Conservation (phyloP, 2,113 vertebrate species). For the Proterorhinus semilunaris region DNA sequence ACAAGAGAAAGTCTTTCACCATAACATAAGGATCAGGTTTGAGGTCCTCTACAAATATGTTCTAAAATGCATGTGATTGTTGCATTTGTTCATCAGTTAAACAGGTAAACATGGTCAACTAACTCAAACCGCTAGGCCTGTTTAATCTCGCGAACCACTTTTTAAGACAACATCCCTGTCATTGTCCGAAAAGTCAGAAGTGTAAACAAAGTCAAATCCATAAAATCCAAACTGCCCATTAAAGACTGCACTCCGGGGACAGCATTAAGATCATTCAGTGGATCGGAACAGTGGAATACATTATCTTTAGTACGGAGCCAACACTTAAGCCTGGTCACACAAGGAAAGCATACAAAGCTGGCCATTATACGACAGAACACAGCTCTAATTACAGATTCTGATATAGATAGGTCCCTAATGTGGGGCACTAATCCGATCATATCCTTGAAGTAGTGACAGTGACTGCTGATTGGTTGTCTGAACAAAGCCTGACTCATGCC, state of each 20-base stretch:
- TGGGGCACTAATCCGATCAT: neutral
- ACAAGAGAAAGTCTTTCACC: too few species aligned
- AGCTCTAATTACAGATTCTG: slow-evolving; percentile 3
- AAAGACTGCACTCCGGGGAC: neutral
- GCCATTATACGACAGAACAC: neutral
- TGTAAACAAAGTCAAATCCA: slow-evolving; percentile 12
- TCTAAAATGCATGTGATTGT: too few species aligned
- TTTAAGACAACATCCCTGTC: neutral
- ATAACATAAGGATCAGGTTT: too few species aligned
- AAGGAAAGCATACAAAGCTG: neutral
- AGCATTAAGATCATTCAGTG: slow-evolving; percentile 6
- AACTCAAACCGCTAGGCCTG: neutral
- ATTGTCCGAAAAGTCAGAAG: neutral
- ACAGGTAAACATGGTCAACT: too few species aligned
- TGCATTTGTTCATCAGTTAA: too few species aligned
- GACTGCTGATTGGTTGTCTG: neutral
- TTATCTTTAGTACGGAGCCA: slow-evolving; percentile 1
- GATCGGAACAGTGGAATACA: slow-evolving; percentile 9
- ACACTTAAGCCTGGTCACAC: neutral
- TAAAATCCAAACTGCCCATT: neutral
- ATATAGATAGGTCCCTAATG: slow-evolving; percentile 7
- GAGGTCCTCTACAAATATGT: too few species aligned
- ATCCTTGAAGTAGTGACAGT: neutral
- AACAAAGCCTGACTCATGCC: slow-evolving; percentile 2
- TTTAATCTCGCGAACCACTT: neutral